A percentile compares a stretch with the other conserved stretches of the same genome.
phyloP scores from a whole-genome alignment of 2,888 invertebrate species.

The Idaea dimidiata region DNA sequence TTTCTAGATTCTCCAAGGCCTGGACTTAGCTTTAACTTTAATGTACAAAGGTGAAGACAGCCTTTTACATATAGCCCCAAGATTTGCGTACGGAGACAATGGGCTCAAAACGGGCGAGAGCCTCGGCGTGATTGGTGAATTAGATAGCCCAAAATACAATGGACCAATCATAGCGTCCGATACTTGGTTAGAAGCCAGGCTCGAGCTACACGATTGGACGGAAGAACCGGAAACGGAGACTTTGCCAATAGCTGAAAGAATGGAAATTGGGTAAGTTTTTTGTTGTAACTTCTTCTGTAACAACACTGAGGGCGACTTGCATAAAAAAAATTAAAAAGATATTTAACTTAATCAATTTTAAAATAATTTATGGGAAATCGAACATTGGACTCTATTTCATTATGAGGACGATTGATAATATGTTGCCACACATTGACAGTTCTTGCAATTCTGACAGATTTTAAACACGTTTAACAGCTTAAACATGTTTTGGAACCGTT shows the following conservation, averaged over 20 bases:
- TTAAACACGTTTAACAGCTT: no score
- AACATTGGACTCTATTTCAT: no score
- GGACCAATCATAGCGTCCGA: slow-evolving; percentile 84
- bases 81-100: slow-evolving; percentile 90
- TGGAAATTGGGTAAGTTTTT: slow-evolving; percentile 85
- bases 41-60: slow-evolving; percentile 92
- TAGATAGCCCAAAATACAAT: slow-evolving; percentile 51
- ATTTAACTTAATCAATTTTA: no score
- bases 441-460: no score
- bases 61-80: slow-evolving; percentile 85
- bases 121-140: slow-evolving; percentile 61
- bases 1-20: slow-evolving; percentile 84
- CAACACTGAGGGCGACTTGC: no score
- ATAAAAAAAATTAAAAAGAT: no score
- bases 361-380: no score
- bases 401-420: no score
- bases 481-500: no score
- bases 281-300: slow-evolving; percentile 4
- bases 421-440: no score
- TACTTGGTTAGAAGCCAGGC: slow-evolving; percentile 83
- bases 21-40: slow-evolving; percentile 91
- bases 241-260: slow-evolving; percentile 84
- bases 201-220: slow-evolving; percentile 85
- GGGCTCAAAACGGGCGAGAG: slow-evolving; percentile 82
- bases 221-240: slow-evolving; percentile 85